Evolutionary conservation across 2,113 vertebrate genomes (phyloP), one percentile per base, ranked within the genome.

Genomic region (Grallaria varia): DNA sequence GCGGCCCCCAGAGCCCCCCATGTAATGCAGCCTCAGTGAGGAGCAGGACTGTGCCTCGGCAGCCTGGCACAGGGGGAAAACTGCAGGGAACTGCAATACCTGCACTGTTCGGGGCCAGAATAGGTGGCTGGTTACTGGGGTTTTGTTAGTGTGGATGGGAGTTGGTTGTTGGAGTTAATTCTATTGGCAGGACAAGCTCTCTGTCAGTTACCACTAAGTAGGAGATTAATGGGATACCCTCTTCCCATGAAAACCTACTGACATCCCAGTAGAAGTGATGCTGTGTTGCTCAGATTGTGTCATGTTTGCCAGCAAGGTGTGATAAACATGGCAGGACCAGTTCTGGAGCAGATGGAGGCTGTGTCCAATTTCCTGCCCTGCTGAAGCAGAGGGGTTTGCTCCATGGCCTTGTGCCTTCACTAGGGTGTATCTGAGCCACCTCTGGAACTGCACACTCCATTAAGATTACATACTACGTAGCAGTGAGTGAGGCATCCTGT

Each of bases 21-120:
- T 2, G 1, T 22, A 10, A 28, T 3, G 24, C 86, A 85, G 78
- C 28, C 66, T 35, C 2, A 4, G 60, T 25, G 30, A 5, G 76
- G 40, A 63, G 52, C 0, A 0, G 40, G 66, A 58, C 28, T 0
- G 0, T 49, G 53, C 53, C 74, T 63, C 5, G 4, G 72, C 23
- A 31, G 49, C 6, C 28, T 23, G 40, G 56, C 50, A 25, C 15
- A 13, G 66, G 73, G 47, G 39, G 52, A 67, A 49, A 71, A 39
- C 66, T 90, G 86, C 42, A 24, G 66, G 42, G 52, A 12, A 8
- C 25, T 9, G 2, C 35, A 42, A 72, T 11, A 37, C 33, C 14
- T 30, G 33, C 19, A 39, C 56, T 50, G 22, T 50, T 25, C 37
- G 47, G 47, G 62, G 16, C 59, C 52, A 27, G 50, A 85, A 35